Evolutionary conservation across 1,140 invertebrate genomes (phyloP), one percentile per base, ranked within the genome.

Genomic region (Calycopis cecrops): DNA sequence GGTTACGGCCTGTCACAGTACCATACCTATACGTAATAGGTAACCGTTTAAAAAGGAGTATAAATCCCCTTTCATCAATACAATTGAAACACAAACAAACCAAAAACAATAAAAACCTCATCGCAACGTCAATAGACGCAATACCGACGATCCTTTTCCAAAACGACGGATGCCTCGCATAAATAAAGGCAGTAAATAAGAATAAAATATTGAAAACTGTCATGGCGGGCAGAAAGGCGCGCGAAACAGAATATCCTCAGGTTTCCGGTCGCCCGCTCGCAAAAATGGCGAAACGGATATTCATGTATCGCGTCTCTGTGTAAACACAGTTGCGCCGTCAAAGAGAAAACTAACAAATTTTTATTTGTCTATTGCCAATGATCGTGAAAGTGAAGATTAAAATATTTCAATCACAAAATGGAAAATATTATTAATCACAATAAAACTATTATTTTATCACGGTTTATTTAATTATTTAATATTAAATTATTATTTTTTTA

Each of bases 201-300:
- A 76, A 73, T 82, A 83, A 85, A 80, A 83, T 85, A 85, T 85
- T 74, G 79, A 74, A 82, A 83, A 85, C 61, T 79, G 82, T 85
- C 82, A 80, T 72, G 67, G 76, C 66, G 69, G 70, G 71, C 59
- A 77, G 74, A 83, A 80, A 80, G 69, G 73, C 73, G 72, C 68
- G 76, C 73, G 74, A 73, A 75, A 76, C 74, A 76, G 77, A 78
- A 82, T 82, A 80, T 83, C 76, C 79, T 71, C 56, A 69, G 67
- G 75, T 80, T 85, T 85, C 82, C 82, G 82, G 76, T 63, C 68
- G 76, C 71, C 59, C 71, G 74, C 73, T 67, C 73, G 68, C 71
- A 69, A 83, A 80, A 85, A 85, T 81, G 74, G 71, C 78, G 73
- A 65, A 75, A 70, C 81, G 81, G 79, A 83, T 85, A 85, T 85